A percentile compares a stretch with the other conserved stretches of the same genome.
Evolutionary conservation across 1,140 invertebrate species (phyloP).

Genomic region (Drosophila hydei): DNA sequence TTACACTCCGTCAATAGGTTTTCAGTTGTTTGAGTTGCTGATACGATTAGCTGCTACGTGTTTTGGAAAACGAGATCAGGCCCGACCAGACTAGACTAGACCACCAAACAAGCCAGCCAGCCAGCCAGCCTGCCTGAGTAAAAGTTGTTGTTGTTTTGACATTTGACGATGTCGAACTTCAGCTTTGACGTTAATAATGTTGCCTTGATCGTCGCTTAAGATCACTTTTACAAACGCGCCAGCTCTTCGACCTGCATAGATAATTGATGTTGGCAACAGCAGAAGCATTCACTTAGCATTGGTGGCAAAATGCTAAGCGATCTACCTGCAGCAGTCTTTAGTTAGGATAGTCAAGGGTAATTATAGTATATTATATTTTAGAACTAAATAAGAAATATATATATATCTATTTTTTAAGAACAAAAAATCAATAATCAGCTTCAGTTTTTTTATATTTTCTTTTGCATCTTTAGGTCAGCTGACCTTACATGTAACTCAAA

Average conservation of each 20-base stretch:
- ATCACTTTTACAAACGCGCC: constrained; percentile 52
- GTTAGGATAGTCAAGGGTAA: constrained; percentile 37
- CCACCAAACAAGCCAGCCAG: constrained; percentile 12
- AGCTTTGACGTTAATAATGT: constrained; percentile 31
- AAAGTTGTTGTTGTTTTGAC: constrained; percentile 64
- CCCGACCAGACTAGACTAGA: background rate
- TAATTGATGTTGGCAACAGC: constrained; percentile 45
- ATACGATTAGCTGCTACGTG: constrained; percentile 60
- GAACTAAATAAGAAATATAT: too few relatives aligned
- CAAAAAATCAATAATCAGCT: too few relatives aligned
- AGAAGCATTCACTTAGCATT: constrained; percentile 59
- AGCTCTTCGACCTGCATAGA: constrained; percentile 24
- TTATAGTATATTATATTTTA: too few relatives aligned
- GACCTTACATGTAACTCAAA: too few relatives aligned
- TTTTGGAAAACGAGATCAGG: constrained; percentile 52
- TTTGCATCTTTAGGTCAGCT: too few relatives aligned
- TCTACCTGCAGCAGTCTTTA: constrained; percentile 10
- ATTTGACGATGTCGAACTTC: constrained; percentile 50
- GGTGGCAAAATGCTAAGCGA: constrained; percentile 50
- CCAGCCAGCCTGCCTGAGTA: constrained; percentile 13
- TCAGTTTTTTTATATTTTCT: too few relatives aligned
- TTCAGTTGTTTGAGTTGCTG: constrained; percentile 48
- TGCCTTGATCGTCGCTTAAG: constrained; percentile 65
- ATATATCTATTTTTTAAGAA: too few relatives aligned
- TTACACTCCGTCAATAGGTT: constrained; percentile 46